Conservation (phyloP, 2,888 invertebrate species). For the Zootermopsis nevadensis region DNA sequence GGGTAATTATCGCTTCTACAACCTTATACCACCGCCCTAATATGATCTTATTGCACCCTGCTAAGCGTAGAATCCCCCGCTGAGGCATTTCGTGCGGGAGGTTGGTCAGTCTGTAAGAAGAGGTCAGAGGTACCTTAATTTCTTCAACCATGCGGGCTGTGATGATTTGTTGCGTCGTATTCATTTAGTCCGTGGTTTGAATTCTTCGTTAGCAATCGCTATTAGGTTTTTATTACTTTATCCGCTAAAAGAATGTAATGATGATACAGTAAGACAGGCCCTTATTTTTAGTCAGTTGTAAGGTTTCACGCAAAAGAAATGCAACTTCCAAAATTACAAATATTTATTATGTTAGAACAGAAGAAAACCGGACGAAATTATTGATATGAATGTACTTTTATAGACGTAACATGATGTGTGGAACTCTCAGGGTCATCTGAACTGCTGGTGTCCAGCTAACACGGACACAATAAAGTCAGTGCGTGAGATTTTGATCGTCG, state of each 20-base stretch:
- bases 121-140: not conserved
- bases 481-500: slow-evolving; percentile 17
- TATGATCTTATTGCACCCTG: slow-evolving; percentile 21
- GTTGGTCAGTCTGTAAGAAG: slow-evolving; percentile 2
- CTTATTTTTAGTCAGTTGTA: no score
- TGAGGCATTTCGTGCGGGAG: slow-evolving; percentile 8
- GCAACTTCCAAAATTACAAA: no score
- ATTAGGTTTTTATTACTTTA: no score
- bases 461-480: slow-evolving; percentile 15
- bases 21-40: not conserved
- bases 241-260: no score
- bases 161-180: not conserved
- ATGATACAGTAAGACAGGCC: no score
- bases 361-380: no score
- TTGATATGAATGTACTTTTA: not conserved
- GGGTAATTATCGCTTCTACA: not conserved
- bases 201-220: no score
- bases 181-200: no score
- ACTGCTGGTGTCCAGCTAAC: not conserved
- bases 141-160: not conserved
- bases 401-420: not conserved
- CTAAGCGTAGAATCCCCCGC: not conserved
- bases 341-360: no score
- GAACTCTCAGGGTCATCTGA: not conserved
- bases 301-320: no score